Percentiles rank a stretch among this genome's conserved stretches.
phyloP scores from a whole-genome alignment of 35 echinoderm and acorn worm genomes.

The Anneissia japonica region DNA sequence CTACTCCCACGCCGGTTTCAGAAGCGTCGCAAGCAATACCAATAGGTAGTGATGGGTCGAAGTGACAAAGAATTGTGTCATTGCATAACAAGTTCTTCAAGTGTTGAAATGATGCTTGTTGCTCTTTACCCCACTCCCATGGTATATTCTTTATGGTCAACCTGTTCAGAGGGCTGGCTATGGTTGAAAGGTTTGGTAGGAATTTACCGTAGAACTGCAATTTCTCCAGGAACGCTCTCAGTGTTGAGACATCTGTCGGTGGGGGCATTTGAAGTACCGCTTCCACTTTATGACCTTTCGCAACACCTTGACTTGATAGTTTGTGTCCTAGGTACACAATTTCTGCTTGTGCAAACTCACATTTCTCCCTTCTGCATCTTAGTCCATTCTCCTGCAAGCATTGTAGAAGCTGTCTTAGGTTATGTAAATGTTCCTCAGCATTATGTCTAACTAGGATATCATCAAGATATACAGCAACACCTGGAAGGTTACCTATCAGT shows the following conservation, averaged over 20 bases:
- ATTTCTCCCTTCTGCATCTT: neutral
- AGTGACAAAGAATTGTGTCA: neutral
- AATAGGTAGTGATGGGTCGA: slow-evolving; percentile 24
- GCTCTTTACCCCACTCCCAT: slow-evolving; percentile 47
- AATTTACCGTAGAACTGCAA: slow-evolving; percentile 70
- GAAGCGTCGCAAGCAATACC: slow-evolving; percentile 33
- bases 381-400: neutral
- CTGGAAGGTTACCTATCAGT: neutral
- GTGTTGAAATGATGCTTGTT: slow-evolving; percentile 37
- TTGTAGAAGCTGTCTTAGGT: neutral
- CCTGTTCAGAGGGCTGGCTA: slow-evolving; percentile 31
- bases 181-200: slow-evolving; percentile 51
- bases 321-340: neutral
- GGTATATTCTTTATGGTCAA: slow-evolving; percentile 20
- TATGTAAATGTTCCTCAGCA: neutral
- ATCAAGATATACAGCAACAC: neutral
- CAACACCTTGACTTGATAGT: neutral
- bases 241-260: slow-evolving; percentile 30
- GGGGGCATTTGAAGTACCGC: slow-evolving; percentile 23
- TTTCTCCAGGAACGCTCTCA: slow-evolving; percentile 49
- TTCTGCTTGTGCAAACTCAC: neutral
- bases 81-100: slow-evolving; percentile 33
- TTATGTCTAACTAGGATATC: neutral
- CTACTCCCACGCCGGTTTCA: slow-evolving; percentile 45
- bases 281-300: slow-evolving; percentile 43